These are phyloP conservation scores for Danio rerio DNA, from an alignment of 2,113 vertebrate genomes.

Conservation along the genomic window GRCz12tu NC_133177.1:38002501-38003000, in stretches of 20 bases:
- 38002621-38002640: conserved; percentile 82
- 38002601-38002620: conserved; percentile 88
- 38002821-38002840: no score
- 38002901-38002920: neutral
- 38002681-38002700: neutral
- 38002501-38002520: conserved; percentile 68
- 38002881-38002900: neutral
- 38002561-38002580: conserved; percentile 74
- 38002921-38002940: neutral
- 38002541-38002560: conserved; percentile 79
- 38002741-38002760: neutral
- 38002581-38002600: conserved; percentile 73
- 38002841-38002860: neutral
- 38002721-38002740: neutral
- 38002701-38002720: neutral
- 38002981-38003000: neutral
- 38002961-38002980: neutral
- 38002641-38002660: conserved; percentile 87
- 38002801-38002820: no score
- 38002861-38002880: neutral
- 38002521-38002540: conserved; percentile 84
- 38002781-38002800: no score
- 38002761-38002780: no score
- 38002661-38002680: neutral
- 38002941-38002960: neutral